Percentiles rank a stretch among this genome's conserved stretches.
Conservation (phyloP, 2,113 vertebrate species). For the Tyto alba region DNA sequence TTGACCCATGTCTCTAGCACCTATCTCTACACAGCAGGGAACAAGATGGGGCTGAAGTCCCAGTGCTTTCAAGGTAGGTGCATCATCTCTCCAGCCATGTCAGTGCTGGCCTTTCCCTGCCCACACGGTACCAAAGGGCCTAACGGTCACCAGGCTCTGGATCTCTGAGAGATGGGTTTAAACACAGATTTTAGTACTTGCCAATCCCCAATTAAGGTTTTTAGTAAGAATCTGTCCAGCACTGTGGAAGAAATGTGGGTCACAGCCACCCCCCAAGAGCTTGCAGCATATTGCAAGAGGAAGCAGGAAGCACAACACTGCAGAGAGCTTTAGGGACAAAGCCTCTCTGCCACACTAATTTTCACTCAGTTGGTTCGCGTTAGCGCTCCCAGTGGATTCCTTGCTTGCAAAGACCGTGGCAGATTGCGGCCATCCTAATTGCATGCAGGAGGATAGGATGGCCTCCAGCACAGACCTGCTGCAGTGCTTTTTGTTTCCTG, state of each 20-base stretch:
- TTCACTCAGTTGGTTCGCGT: background rate
- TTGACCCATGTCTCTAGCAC: background rate
- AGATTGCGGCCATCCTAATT: fast-evolving
- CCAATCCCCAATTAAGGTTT: background rate
- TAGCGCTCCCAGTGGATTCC: fast-evolving
- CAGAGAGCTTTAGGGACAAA: background rate
- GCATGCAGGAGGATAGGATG: fast-evolving
- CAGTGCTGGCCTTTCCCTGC: background rate
- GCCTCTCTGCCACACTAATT: background rate
- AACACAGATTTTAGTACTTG: background rate
- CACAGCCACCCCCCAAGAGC: background rate
- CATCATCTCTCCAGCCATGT: background rate
- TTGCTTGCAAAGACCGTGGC: background rate
- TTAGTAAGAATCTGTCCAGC: background rate
- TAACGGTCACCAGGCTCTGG: background rate
- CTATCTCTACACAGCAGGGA: fast-evolving
- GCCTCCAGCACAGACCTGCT: conserved; percentile 66
- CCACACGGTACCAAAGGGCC: background rate
- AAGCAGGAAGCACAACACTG: background rate
- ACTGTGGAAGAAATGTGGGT: background rate
- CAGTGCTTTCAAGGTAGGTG: background rate
- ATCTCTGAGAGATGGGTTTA: background rate
- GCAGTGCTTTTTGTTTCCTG: conserved; percentile 77
- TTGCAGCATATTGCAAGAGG: background rate
- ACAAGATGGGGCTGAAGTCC: fast-evolving